These are phyloP conservation scores for Genyomyrus donnyi DNA, from an alignment of 2,113 vertebrate genomes.

Conservation along the genomic window DNA sequence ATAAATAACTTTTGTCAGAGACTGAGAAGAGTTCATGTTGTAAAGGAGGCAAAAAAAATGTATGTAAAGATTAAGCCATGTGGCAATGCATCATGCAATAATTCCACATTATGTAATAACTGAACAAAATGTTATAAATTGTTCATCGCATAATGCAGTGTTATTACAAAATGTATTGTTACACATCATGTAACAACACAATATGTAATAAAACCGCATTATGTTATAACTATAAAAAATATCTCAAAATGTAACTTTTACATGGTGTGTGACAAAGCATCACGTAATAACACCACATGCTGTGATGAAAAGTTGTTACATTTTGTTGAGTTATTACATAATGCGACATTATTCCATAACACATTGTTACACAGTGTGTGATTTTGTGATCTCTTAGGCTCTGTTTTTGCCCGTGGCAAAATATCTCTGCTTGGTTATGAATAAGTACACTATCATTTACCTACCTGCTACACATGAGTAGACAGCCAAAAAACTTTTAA, in stretches of 20 bases:
- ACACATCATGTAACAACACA: not conserved
- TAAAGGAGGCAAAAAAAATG: not conserved
- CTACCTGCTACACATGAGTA: not conserved
- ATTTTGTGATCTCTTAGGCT: not conserved
- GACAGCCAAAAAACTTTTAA: not conserved
- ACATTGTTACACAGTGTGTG: no score
- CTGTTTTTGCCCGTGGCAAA: not conserved
- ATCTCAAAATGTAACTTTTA: not conserved
- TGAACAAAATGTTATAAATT: not conserved
- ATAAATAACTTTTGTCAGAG: not conserved
- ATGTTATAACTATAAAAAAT: not conserved
- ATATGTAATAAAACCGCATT: not conserved
- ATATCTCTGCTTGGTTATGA: not conserved
- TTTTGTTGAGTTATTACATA: not conserved
- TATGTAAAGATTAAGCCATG: not conserved
- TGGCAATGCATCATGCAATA: not conserved
- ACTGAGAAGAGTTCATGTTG: not conserved
- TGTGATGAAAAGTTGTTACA: not conserved
- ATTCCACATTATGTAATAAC: not conserved
- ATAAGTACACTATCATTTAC: not conserved
- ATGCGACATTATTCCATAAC: no score
- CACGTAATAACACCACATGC: not conserved
- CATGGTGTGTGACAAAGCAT: not conserved
- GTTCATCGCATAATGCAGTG: not conserved
- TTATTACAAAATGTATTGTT: not conserved